A percentile compares a stretch with the other conserved stretches of the same genome.
Evolutionary conservation across 2,888 invertebrate genomes (phyloP).

Genomic region (Tetranychus truncatus): DNA sequence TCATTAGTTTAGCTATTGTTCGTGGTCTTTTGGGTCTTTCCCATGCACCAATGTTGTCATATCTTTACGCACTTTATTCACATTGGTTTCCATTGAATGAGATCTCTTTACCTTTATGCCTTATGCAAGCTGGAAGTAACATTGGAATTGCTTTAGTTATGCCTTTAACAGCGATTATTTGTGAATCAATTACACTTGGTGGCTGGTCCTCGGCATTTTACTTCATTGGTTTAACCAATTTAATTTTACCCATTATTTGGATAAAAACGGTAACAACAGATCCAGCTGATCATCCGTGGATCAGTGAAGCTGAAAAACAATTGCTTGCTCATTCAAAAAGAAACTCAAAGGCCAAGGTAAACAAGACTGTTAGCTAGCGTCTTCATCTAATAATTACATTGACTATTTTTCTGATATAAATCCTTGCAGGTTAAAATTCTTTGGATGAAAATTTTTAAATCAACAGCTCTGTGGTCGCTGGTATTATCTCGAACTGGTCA

Average conservation of each 20-base stretch:
- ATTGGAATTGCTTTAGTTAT: not conserved
- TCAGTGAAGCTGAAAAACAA: not conserved
- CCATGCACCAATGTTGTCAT: not conserved
- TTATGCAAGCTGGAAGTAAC: not conserved
- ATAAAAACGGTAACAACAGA: not conserved
- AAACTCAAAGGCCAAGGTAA: not conserved
- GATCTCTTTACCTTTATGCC: not conserved
- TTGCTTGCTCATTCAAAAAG: not conserved
- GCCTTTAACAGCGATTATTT: not conserved
- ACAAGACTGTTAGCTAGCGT: not conserved
- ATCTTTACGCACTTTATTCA: not conserved
- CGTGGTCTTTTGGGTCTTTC: not conserved
- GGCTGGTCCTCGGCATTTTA: slow-evolving; percentile 2
- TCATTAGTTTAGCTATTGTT: not conserved
- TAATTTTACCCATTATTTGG: not conserved
- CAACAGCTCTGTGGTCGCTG: no score
- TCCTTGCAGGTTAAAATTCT: no score
- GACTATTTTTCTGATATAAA: no score
- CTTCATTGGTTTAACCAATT: not conserved
- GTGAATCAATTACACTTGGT: not conserved
- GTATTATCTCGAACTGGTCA: no score
- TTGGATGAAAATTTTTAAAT: no score
- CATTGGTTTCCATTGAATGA: not conserved
- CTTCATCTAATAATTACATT: no score
- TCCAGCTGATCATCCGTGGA: not conserved